Base-by-base conservation (phyloP, 2,797 vertebrate species). In the Myoxocephalus aenaeus region DNA sequence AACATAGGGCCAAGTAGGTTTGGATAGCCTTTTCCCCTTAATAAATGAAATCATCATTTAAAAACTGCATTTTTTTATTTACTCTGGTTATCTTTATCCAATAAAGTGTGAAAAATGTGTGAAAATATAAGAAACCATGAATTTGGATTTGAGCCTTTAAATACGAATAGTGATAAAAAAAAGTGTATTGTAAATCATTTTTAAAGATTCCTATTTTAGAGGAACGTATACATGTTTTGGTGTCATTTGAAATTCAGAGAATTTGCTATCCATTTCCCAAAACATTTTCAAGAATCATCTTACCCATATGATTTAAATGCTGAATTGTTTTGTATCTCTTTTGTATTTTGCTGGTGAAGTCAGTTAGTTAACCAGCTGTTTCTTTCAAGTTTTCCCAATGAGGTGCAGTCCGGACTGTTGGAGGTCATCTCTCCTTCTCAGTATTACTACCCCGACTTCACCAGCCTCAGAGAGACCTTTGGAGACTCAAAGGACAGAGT, bases 361-460 rank as follows among this genome's bases (percentile, higher is more conserved):
- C 34, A 69, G 50, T 44, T 25, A 15, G 15, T 32, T 46, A 62
- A 64, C 38, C 42, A 20, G 13, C 3, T 44, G 22, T 65, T 22
- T 73, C 10, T 67, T 12, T 73, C 13, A 17, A 90, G 85, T 70
- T 90, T 85, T 79, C 93, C 94, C 48, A 86, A 48, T 38, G 96
- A 97, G 70, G 91, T 96, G 67, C 77, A 88, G 8, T 96, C 96
- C 29, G 97, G 97, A 51, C 75, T 95, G 32, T 80, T 99, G 58
- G 97, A 99, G 80, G 92, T 98, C 18, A 86, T 99, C 89, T 96
- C 96, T 63, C 94, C 97, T 15, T 94, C 97, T 34, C 82, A 90
- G 54, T 84, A 87, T 84, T 97, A 95, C 85, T 98, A 99, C 85
- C 97, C 97, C 8, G 76, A 95, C 78, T 89, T 96, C 27, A 88